Conservation (phyloP, 2,888 invertebrate genomes). For the Phasia obesa region DNA sequence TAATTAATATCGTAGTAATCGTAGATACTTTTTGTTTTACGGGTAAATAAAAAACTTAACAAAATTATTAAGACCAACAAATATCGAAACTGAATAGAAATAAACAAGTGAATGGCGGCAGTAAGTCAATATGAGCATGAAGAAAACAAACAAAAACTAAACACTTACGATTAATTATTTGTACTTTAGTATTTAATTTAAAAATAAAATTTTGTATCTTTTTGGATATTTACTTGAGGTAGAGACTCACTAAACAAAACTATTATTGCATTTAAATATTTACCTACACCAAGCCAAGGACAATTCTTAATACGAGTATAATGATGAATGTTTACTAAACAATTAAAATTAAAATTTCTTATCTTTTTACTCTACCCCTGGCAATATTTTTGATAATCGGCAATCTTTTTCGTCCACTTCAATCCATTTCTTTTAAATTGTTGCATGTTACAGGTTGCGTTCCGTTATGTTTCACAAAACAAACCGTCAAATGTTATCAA, state of each 20-base stretch:
- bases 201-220: not conserved
- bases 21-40: no score
- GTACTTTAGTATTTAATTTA: not conserved
- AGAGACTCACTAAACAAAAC: no score
- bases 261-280: no score
- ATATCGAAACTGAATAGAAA: constrained; percentile 14
- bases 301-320: no score
- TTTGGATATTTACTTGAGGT: no score
- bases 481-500: constrained; percentile 38
- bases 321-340: no score
- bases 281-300: no score
- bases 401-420: not conserved
- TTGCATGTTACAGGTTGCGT: not conserved
- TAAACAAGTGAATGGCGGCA: no score
- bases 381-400: no score
- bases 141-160: constrained; percentile 1
- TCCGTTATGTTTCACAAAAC: constrained; percentile 37
- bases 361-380: no score
- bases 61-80: not conserved
- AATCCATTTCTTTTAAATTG: not conserved
- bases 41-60: not conserved
- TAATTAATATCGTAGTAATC: constrained; percentile 16
- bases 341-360: no score
- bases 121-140: not conserved
- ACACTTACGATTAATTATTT: constrained; percentile 7